A percentile compares a stretch with the other conserved stretches of the same genome.
Evolutionary conservation across 1,140 invertebrate genomes (phyloP).

Genomic region (Aphelenchoides avenae): DNA sequence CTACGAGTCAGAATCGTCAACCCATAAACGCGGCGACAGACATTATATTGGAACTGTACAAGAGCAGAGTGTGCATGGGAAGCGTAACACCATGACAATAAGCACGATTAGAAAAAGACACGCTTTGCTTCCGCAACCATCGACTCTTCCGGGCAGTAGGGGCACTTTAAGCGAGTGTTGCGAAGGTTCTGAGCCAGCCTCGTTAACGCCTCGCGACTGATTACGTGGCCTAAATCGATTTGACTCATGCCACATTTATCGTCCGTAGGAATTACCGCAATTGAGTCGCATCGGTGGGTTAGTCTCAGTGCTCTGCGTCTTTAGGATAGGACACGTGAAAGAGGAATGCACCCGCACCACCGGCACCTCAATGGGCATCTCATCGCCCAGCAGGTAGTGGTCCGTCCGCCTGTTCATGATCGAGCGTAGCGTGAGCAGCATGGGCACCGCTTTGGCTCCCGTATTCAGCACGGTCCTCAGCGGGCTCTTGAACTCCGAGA

Average conservation of each 20-base stretch:
- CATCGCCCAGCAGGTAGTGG: constrained; percentile 24
- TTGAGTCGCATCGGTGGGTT: constrained; percentile 94
- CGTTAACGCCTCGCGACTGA: constrained; percentile 86
- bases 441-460: constrained; percentile 44
- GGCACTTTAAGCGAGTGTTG: constrained; percentile 77
- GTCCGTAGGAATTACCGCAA: too few species aligned
- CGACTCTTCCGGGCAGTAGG: constrained; percentile 94
- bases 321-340: constrained; percentile 94
- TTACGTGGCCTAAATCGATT: too few species aligned
- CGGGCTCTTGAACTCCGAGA: constrained; percentile 25
- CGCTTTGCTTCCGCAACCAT: constrained; percentile 82
- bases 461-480: constrained; percentile 28
- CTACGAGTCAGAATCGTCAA: too few species aligned
- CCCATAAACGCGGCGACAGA: too few species aligned
- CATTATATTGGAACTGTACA: too few species aligned
- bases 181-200: constrained; percentile 88
- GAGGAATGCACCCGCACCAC: constrained; percentile 74
- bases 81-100: too few species aligned
- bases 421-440: constrained; percentile 31
- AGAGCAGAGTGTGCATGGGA: too few species aligned
- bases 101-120: constrained; percentile 78
- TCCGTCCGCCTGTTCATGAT: constrained; percentile 22
- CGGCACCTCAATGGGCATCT: constrained; percentile 34
- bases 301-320: constrained; percentile 87
- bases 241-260: too few species aligned